Conservation (phyloP, 2,888 invertebrate genomes). For the Andrena trimmerana region DNA sequence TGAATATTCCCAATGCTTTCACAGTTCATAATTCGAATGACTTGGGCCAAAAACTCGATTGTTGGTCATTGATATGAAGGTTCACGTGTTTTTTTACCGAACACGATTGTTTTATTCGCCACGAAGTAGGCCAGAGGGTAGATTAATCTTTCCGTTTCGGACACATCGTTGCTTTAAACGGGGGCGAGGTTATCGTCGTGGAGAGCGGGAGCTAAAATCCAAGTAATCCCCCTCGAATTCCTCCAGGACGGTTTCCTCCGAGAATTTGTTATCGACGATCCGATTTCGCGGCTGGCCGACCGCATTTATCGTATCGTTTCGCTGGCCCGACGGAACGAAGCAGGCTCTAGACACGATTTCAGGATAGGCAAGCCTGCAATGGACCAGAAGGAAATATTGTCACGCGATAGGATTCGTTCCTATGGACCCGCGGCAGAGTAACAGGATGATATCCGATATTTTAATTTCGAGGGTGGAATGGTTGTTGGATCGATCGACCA, state of each 20-base stretch:
- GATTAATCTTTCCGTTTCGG: constrained; percentile 5
- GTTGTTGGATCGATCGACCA: constrained; percentile 35
- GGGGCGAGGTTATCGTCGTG: constrained; percentile 6
- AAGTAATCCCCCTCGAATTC: constrained; percentile 33
- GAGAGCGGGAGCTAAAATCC: constrained; percentile 22
- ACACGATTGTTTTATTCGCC: neutral
- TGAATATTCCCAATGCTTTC: no score
- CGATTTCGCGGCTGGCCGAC: constrained; percentile 64
- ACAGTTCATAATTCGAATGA: no score
- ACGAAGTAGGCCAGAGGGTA: constrained; percentile 9
- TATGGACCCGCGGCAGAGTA: neutral
- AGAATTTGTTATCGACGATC: constrained; percentile 60
- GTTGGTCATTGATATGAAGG: neutral
- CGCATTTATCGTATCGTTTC: constrained; percentile 55
- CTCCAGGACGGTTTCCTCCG: neutral
- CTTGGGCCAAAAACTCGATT: no score
- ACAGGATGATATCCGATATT: constrained; percentile 39
- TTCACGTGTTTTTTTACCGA: neutral
- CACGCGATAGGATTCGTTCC: constrained; percentile 10
- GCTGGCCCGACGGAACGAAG: constrained; percentile 12
- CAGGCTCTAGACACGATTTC: constrained; percentile 22
- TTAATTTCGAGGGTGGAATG: constrained; percentile 41
- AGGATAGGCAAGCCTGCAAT: constrained; percentile 23
- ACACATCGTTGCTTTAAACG: constrained; percentile 2
- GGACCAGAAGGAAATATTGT: constrained; percentile 39